Base-by-base conservation (phyloP, 1,140 invertebrate genomes). In the Brachionus rotundiformis region DNA sequence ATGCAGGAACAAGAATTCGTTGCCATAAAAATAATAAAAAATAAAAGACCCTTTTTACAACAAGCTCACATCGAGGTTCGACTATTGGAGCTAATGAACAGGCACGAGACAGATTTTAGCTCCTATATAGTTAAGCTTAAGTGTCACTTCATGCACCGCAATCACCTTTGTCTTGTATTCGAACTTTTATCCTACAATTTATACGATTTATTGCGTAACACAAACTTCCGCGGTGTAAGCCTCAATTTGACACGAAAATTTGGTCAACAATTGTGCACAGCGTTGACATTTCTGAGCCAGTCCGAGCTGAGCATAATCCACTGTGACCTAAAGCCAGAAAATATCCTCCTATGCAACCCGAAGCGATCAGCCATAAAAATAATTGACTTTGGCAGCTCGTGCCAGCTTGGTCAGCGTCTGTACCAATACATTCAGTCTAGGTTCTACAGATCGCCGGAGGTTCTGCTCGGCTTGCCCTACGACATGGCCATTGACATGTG, bases 11-110 rank as follows among this genome's bases (percentile, higher is more conserved):
- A 97, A 89, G 94, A 94, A 89, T 93, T 96, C 89, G 97, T 99
- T 87, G 98, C 98, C 85, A 97, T 99, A 89, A 99, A 99, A 91
- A 99, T 99, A 87, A 99, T 99, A 89, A 99, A 99, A 90, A 99
- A 99, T 91, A 99, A 99, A 90, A 98, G 98, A 91, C 95, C 97
- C 87, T 99, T 99, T 91, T 92, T 98, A 86, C 98, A 98, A 90
- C 97, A 98, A 91, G 98, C 98, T 88, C 95, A 98, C 91, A 99
- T 99, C 89, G 98, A 99, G 92, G 96, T 99, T 85, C 96, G 95
- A 89, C 92, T 99, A 87, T 91, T 99, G 86, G 96, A 99, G 90
- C 94, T 98, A 92, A 98, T 99, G 96, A 99, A 99, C 91, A 93
- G 93, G 89, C 95, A 96, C 85, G 63, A 73, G 13, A 82, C 29